Evolutionary conservation across 2,797 vertebrate genomes (phyloP).

Genomic region (Melanogrammus aeglefinus): DNA sequence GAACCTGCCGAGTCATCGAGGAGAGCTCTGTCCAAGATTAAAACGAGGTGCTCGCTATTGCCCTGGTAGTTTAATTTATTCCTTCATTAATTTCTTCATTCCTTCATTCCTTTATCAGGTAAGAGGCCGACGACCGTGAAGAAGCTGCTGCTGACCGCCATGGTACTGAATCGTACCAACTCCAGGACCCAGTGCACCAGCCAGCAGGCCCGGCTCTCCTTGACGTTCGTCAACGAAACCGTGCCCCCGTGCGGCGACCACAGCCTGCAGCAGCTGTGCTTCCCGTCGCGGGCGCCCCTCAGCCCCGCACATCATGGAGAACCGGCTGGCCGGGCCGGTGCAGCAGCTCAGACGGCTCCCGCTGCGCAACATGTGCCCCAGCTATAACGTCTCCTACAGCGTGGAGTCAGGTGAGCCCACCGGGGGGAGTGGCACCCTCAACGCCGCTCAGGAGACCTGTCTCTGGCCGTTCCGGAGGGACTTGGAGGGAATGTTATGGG

Average conservation of each 20-base stretch:
- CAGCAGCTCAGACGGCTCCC: conserved; percentile 81
- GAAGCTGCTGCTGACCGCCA: conserved; percentile 78
- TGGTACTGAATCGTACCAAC: conserved; percentile 59
- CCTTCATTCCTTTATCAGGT: conserved; percentile 49
- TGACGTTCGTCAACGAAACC: conserved; percentile 82
- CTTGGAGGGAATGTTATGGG: too few relatives aligned
- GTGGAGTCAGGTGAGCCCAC: conserved; percentile 80
- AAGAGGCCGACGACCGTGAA: conserved; percentile 45
- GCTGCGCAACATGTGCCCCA: conserved; percentile 80
- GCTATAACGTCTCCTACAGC: conserved; percentile 85
- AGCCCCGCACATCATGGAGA: conserved; percentile 90
- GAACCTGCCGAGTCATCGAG: conserved; percentile 22
- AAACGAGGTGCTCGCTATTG: conserved; percentile 35
- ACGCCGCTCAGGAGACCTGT: neutral
- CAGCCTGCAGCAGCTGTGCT: conserved; percentile 81
- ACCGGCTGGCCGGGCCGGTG: conserved; percentile 82
- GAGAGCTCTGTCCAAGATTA: conserved; percentile 52
- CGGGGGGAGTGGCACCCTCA: neutral
- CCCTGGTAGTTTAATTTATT: neutral
- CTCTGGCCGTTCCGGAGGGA: too few relatives aligned
- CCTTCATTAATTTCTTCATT: neutral
- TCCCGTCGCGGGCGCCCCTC: conserved; percentile 76
- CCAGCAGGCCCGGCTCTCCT: conserved; percentile 57
- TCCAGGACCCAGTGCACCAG: conserved; percentile 68
- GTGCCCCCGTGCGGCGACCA: conserved; percentile 78